Conservation (phyloP, 1,140 invertebrate genomes). For the Uloborus diversus region DNA sequence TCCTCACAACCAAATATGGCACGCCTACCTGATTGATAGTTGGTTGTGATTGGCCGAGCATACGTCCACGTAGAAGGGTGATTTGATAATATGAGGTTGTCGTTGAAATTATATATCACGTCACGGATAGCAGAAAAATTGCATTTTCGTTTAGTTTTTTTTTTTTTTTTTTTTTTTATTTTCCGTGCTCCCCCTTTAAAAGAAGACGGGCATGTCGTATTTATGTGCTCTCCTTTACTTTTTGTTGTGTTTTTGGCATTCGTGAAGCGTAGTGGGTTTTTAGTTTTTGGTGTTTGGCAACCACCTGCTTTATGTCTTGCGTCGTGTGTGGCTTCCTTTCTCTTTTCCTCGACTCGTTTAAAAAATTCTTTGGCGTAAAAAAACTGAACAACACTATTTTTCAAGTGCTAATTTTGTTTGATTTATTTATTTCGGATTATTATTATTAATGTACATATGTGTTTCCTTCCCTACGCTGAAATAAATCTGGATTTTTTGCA, state of each 20-base stretch:
- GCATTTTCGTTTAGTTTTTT: conserved; percentile 9
- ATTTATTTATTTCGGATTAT: too few species aligned
- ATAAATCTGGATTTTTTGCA: too few species aligned
- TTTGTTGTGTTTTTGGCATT: not conserved
- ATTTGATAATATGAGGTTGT: conserved; percentile 51
- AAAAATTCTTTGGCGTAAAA: too few species aligned
- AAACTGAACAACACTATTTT: too few species aligned
- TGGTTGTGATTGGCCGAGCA: conserved; percentile 35
- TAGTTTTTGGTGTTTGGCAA: not conserved
- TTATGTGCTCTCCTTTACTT: conserved; percentile 3
- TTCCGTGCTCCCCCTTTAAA: not conserved
- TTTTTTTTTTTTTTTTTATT: not conserved
- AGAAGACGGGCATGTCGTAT: not conserved
- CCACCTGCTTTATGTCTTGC: not conserved
- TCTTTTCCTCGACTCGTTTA: not conserved
- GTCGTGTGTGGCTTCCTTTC: not conserved
- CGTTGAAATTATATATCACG: conserved; percentile 25
- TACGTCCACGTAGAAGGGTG: conserved; percentile 35
- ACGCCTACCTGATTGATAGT: conserved; percentile 51
- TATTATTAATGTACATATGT: too few species aligned
- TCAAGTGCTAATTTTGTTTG: too few species aligned
- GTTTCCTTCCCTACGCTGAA: too few species aligned
- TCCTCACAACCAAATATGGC: conserved; percentile 24
- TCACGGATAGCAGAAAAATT: conserved; percentile 30
- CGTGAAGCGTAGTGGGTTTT: not conserved